Conservation (phyloP, 2,888 invertebrate species). For the Dendrolimus pini region DNA sequence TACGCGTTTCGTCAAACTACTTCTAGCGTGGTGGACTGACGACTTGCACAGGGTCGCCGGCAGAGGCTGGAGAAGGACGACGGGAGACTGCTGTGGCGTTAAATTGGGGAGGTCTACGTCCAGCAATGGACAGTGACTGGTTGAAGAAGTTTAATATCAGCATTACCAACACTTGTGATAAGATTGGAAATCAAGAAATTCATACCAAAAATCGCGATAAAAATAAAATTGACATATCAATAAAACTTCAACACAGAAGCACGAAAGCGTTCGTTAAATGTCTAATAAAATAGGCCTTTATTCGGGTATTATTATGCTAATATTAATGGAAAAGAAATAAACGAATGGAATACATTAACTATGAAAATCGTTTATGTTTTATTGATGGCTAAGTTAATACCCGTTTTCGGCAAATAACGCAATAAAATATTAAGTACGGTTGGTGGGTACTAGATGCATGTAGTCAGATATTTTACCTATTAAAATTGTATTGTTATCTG, state of each 20-base stretch:
- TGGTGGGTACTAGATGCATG: neutral
- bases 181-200: no score
- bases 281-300: conserved; percentile 6
- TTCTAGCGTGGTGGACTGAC: no score
- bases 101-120: no score
- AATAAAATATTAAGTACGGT: neutral
- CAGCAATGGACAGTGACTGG: no score
- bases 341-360: conserved; percentile 11
- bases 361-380: conserved; percentile 23
- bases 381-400: conserved; percentile 22
- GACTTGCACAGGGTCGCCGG: no score
- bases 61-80: no score
- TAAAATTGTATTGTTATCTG: no score
- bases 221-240: neutral
- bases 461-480: neutral
- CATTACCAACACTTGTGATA: no score
- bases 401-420: conserved; percentile 13
- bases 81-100: no score
- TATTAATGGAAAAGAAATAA: conserved; percentile 29
- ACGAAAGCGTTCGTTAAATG: neutral
- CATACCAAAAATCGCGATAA: neutral
- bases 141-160: no score
- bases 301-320: conserved; percentile 16
- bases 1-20: no score
- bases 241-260: neutral